These are phyloP conservation scores for Chinchilla lanigera DNA, from an alignment of 2,113 vertebrate genomes.

Conservation along the genomic window DNA sequence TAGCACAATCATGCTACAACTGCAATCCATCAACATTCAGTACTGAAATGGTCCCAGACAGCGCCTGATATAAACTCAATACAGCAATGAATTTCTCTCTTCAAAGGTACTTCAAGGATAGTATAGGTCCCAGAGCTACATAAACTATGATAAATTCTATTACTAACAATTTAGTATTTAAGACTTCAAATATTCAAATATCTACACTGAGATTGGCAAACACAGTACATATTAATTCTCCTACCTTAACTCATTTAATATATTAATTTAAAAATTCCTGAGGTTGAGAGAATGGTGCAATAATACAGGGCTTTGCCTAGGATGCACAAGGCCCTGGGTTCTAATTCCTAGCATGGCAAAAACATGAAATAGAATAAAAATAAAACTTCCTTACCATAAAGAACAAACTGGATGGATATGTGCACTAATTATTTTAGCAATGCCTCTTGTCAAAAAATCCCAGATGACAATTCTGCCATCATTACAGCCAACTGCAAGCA, in stretches of 20 bases:
- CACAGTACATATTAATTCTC: not conserved
- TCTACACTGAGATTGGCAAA: not conserved
- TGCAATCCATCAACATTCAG: not conserved
- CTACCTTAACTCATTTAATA: conserved; percentile 43
- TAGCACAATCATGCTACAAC: not conserved
- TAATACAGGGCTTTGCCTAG: not conserved
- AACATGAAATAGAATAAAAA: not conserved
- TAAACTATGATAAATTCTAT: not conserved
- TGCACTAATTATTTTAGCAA: conserved; percentile 98
- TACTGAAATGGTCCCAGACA: not conserved
- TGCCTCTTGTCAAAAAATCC: conserved; percentile 98
- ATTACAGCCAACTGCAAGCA: conserved; percentile 98
- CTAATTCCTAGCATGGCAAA: not conserved
- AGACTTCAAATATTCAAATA: conserved; percentile 17
- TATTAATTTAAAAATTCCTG: conserved; percentile 56
- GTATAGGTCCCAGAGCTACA: not conserved
- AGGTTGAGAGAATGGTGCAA: not conserved
- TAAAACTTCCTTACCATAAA: conserved; percentile 89
- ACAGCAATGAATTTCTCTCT: not conserved
- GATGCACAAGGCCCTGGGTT: not conserved
- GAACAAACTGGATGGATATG: conserved; percentile 99
- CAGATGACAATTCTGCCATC: conserved; percentile 99
- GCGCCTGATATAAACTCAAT: not conserved
- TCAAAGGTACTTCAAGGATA: not conserved
- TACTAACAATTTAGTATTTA: not conserved